Evolutionary conservation across 1,140 invertebrate species (phyloP).

Genomic region (Drosophila dunni): DNA sequence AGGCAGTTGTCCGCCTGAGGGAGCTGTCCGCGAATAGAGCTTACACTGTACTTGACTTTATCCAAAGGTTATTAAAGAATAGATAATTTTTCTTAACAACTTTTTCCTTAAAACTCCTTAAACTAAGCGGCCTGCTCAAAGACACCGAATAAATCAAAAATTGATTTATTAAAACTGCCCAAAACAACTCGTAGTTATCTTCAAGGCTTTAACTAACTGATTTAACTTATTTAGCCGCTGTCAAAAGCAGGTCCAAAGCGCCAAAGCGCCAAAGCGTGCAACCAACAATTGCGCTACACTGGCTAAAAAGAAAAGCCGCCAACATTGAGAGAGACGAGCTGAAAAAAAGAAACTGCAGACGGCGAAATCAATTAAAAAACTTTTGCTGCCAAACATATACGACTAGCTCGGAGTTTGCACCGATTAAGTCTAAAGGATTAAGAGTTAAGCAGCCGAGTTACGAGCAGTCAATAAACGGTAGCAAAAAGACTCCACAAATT

Average conservation of each 20-base stretch:
- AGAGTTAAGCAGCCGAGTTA: conserved; percentile 68
- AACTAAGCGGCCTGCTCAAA: no score
- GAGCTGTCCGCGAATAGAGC: no score
- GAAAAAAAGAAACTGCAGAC: conserved; percentile 34
- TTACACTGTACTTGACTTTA: no score
- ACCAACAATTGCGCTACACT: conserved; percentile 45
- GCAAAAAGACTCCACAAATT: conserved; percentile 30
- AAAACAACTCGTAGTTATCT: background rate
- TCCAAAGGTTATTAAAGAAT: no score
- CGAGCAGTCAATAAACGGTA: conserved; percentile 38
- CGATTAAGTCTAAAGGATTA: conserved; percentile 73
- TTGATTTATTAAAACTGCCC: background rate
- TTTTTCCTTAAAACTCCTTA: no score
- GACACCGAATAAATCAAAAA: background rate
- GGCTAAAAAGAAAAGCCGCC: conserved; percentile 43
- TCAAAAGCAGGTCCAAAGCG: background rate
- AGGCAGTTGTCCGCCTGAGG: no score
- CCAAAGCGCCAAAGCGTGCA: conserved; percentile 57
- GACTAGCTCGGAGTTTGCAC: background rate
- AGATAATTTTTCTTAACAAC: no score
- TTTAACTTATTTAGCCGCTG: background rate
- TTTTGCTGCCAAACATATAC: conserved; percentile 51
- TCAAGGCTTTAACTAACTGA: conserved; percentile 8
- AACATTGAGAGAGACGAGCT: conserved; percentile 8
- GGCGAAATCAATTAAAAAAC: conserved; percentile 77